A percentile compares a stretch with the other conserved stretches of the same genome.
Evolutionary conservation across 2,113 vertebrate genomes (phyloP).

Genomic region (Podilymbus podiceps): DNA sequence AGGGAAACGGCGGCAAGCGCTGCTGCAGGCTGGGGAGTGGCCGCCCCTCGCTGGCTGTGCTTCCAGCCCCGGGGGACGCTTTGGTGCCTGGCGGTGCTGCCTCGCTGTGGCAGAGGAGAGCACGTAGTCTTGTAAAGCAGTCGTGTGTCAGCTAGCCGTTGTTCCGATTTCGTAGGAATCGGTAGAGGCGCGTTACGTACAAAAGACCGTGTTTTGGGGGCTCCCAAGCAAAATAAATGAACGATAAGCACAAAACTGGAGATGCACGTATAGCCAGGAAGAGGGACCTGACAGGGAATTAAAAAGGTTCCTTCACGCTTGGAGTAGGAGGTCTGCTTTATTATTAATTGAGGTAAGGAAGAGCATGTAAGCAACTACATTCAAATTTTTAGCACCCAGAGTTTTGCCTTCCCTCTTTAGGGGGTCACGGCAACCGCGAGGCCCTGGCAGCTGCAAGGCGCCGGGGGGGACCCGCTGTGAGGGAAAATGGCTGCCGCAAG

Average conservation of each 20-base stretch:
- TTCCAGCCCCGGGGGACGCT: rapidly evolving
- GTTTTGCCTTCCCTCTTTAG: rapidly evolving
- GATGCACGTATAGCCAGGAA: rapidly evolving
- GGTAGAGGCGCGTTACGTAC: not conserved
- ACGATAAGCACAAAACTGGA: rapidly evolving
- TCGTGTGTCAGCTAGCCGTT: rapidly evolving
- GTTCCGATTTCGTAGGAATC: rapidly evolving
- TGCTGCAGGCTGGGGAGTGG: rapidly evolving
- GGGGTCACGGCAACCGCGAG: not conserved
- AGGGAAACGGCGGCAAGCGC: not conserved
- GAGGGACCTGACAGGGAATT: not conserved
- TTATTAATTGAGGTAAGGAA: not conserved
- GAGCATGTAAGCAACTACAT: rapidly evolving
- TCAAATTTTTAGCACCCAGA: rapidly evolving
- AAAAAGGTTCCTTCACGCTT: too few relatives aligned
- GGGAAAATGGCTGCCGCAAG: not conserved
- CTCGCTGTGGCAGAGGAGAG: rapidly evolving
- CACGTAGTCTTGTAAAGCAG: rapidly evolving
- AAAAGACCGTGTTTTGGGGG: not conserved
- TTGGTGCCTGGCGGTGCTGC: not conserved
- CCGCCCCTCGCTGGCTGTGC: too few relatives aligned
- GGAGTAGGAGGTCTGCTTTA: not conserved
- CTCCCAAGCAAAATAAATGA: too few relatives aligned
- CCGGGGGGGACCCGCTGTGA: rapidly evolving
- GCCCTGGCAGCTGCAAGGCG: rapidly evolving